Evolutionary conservation across 2,888 invertebrate species (phyloP), one percentile per base, ranked within the genome.

Genomic region (Drosophila mettleri): DNA sequence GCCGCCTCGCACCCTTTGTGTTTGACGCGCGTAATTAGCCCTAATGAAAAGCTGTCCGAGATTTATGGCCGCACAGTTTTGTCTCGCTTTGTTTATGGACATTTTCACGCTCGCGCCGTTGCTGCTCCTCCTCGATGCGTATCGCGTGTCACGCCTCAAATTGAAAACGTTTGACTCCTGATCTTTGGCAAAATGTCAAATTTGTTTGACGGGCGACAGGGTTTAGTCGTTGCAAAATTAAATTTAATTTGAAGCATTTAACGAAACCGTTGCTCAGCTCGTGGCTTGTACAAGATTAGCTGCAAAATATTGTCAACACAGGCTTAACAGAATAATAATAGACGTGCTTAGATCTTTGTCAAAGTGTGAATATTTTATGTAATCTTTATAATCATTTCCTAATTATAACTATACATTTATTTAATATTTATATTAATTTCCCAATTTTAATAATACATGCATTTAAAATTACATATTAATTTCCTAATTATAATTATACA

Each of bases 171-270:
- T 77, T 76, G 75, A 73, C 77, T 77, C 77, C 69, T 77, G 75
- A 76, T 76, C 74, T 76, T 76, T 69, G 60, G 53, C 71, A 77
- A 69, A 76, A 77, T 78, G 72, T 78, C 77, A 64, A 78, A 78
- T 66, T 18, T 24, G 52, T 60, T 71, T 72, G 63, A 74, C 76
- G 58, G 55, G 54, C 39, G n/a, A 31, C n/a, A n/a, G 31, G 9
- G 36, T 27, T 14, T 3, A 34, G 43, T 33, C 24, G 0, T 10
- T 3, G 18, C 7, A 0, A 20, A 31, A 31, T 18, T 2, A 31
- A 48, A 48, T 52, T 55, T 59, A 70, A 66, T 66, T 34, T 18
- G 27, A 29, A 41, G 27, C 1, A 10, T 55, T 24, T 33, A 24
- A 38, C 45, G 29, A 18, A 49, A 16, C 39, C 22, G 3, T 3